Evolutionary conservation across 23 tunicate genomes (phyloP), one percentile per base, ranked within the genome.

Genomic region (Aplidium turbinatum): DNA sequence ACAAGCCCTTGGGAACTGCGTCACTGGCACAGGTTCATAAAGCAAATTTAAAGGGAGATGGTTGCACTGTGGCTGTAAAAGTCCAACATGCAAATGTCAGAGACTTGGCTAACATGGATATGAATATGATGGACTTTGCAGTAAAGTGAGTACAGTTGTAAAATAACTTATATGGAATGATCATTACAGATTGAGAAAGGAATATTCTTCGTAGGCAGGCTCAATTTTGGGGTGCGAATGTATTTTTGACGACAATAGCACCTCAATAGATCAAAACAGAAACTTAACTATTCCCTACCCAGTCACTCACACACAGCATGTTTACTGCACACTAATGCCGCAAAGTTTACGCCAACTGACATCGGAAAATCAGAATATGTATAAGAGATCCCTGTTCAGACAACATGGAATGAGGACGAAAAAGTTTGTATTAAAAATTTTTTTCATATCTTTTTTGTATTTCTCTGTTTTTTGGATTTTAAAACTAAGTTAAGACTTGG

Each of bases 11-110:
- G 0, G 99, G 99, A 20, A 87, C 99, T 2, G 99, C 99, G 31
- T 94, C 99, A 1, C 81, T 94, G 33, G 99, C 99, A 2, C 99
- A 94, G 66, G 93, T 87, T 27, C 86, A 94, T 35, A 77, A 70
- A 47, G 99, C 99, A 3, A 82, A 39, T 21, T 50, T 94, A 45
- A 88, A 64, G 40, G 35, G 48, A 1, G 68, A 78, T 36, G 86
- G 83, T 19, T 47, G 55, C 23, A 51, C 31, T 21, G 99, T 94
- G 32, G 99, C 99, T n/a, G 99, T 94, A 1, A 94, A 94, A 57
- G 95, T 94, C 31, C 99, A 94, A 36, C 99, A 94, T 47, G 85
- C 95, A 0, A 68, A 34, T 22, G 99, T 94, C 2, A 82, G 84
- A 19, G 86, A 87, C 20, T 50, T 84, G 7, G 85, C 99, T 21